Percentiles rank a stretch among this genome's conserved stretches.
phyloP scores from a whole-genome alignment of 2,113 vertebrate species.

The Lagenorhynchus albirostris region DNA sequence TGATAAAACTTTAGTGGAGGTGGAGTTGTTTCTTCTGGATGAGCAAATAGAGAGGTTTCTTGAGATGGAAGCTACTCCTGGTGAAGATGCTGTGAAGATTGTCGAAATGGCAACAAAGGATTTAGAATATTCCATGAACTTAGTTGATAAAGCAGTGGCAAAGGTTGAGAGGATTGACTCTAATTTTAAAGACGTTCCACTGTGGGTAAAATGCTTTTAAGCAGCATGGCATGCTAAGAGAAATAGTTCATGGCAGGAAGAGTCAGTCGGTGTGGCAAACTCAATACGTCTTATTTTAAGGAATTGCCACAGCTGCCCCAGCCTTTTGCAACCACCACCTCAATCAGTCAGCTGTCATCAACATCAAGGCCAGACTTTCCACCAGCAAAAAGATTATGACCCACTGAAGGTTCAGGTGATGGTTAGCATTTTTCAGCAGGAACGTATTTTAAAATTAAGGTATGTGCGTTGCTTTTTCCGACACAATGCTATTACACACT shows the following conservation, averaged over 20 bases:
- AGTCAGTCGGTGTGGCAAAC: background rate
- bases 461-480: background rate
- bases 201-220: background rate
- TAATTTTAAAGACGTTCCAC: background rate
- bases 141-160: background rate
- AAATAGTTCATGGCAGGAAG: background rate
- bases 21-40: too few relatives aligned
- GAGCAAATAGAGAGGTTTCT: background rate
- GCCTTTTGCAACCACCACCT: background rate
- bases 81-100: background rate
- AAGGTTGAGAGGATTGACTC: background rate
- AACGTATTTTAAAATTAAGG: background rate
- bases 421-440: background rate
- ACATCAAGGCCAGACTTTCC: background rate
- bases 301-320: background rate
- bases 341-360: background rate
- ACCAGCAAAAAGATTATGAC: background rate
- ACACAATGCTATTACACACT: background rate
- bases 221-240: background rate
- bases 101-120: background rate
- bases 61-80: background rate
- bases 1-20: background rate
- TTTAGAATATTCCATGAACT: background rate
- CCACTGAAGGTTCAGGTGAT: background rate
- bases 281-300: background rate